Evolutionary conservation across 2,888 invertebrate species (phyloP).

Genomic region (Cryptus viduatorius): DNA sequence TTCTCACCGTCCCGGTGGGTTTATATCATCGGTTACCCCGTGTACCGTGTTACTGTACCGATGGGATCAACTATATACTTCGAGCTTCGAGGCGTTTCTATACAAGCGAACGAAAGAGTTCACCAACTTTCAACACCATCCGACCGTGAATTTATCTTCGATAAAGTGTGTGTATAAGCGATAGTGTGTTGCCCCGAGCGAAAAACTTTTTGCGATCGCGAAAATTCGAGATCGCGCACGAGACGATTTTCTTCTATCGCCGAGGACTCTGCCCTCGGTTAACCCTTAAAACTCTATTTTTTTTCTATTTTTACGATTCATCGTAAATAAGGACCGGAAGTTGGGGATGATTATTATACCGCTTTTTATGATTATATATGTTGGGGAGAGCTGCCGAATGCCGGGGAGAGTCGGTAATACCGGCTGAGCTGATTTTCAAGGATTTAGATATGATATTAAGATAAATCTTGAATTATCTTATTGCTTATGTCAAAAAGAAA

Average conservation of each 20-base stretch:
- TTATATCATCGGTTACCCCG: slow-evolving; percentile 5
- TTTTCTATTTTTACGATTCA: neutral
- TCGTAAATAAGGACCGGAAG: too few relatives aligned
- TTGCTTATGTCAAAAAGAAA: too few relatives aligned
- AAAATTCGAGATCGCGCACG: slow-evolving; percentile 14
- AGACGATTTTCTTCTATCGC: slow-evolving; percentile 4
- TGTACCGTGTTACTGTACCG: slow-evolving; percentile 4
- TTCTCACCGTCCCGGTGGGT: neutral
- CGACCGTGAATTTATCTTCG: slow-evolving; percentile 64
- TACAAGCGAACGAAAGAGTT: slow-evolving; percentile 36
- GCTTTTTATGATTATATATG: too few relatives aligned
- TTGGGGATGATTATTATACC: too few relatives aligned
- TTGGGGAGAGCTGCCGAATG: too few relatives aligned
- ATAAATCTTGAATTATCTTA: too few relatives aligned
- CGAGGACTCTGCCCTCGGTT: slow-evolving; percentile 50
- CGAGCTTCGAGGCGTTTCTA: neutral
- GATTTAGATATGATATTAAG: too few relatives aligned
- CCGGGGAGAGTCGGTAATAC: too few relatives aligned
- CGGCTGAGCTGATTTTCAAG: too few relatives aligned
- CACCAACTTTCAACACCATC: slow-evolving; percentile 52
- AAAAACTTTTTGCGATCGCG: neutral
- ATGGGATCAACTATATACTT: neutral
- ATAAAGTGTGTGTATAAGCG: slow-evolving; percentile 3
- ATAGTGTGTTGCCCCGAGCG: slow-evolving; percentile 46
- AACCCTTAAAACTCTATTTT: neutral